Evolutionary conservation across 2,888 invertebrate species (phyloP), one percentile per base, ranked within the genome.

Genomic region (Xanthorhoe spadicearia): DNA sequence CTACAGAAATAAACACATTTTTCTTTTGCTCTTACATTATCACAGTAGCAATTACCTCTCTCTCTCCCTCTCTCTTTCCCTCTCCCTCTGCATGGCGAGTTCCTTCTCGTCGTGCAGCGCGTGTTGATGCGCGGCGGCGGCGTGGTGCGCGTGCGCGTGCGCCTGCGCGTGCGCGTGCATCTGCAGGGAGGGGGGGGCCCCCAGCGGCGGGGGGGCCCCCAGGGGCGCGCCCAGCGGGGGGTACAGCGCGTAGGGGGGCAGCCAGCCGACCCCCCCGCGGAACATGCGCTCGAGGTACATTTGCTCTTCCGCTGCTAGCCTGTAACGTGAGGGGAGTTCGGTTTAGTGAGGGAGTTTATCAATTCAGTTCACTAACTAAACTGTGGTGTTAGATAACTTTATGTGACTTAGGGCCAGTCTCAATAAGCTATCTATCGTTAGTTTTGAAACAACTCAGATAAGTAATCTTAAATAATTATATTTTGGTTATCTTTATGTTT

Each of bases 241-340:
- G 89, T 84, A 92, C 66, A 90, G 85, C 76, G 89, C 90, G 83
- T 92, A 92, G 5, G 94, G 94, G n/a, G 90, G 92, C 77, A 90
- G 83, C 94, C 94, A 92, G 87, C 94, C 80, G 84, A 89, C 90
- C 77, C 90, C 90, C 89, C 94, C 93, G 69, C 94, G 94, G 76
- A 95, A 94, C 73, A 95, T 94, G 76, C 97, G 95, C 87, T 98
- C 98, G 86, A 98, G 94, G 93, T 98, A 97, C 89, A 98, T 93
- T 81, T 97, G 97, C 88, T 98, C 98, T 83, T 97, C 97, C 70
- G 94, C 83, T 78, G 94, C 84, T 84, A 94, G 81, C 90, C 94
- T 87, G 90, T 74, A 61, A 54, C 23, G 18, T 15, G 15, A 17
- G 1, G 4, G 1, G 7, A 48, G 6, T 8, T 15, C 5, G 15